These are phyloP conservation scores for Ypsolopha sequella DNA, from an alignment of 2,888 invertebrate species.

Conservation along the genomic window DNA sequence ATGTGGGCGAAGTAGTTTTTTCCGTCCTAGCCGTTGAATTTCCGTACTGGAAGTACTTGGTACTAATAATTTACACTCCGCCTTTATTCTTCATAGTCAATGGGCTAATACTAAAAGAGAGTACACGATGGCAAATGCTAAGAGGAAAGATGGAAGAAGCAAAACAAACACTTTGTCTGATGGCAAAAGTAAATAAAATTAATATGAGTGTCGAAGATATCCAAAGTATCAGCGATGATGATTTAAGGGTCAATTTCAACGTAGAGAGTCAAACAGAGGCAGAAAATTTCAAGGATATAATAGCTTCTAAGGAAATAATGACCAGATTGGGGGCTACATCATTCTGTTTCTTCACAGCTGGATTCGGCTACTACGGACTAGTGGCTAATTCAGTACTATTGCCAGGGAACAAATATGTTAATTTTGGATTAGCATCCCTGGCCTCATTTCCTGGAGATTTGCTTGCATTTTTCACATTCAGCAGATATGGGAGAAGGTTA, in stretches of 20 bases:
- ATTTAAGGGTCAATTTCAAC: constrained; percentile 33
- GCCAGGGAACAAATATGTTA: constrained; percentile 49
- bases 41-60: constrained; percentile 42
- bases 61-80: constrained; percentile 36
- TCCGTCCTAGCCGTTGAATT: constrained; percentile 41
- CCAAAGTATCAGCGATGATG: constrained; percentile 27
- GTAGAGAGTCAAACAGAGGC: constrained; percentile 35
- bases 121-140: constrained; percentile 47
- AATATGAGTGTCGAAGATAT: constrained; percentile 31
- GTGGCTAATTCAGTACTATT: constrained; percentile 39
- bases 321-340: constrained; percentile 34
- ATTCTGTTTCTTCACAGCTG: constrained; percentile 44
- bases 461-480: constrained; percentile 35
- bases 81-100: constrained; percentile 33
- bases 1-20: constrained; percentile 43
- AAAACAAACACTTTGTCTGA: constrained; percentile 30
- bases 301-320: constrained; percentile 44
- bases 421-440: constrained; percentile 38
- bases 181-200: constrained; percentile 35
- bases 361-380: constrained; percentile 46
- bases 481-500: constrained; percentile 37
- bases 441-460: constrained; percentile 49
- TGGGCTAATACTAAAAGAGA: constrained; percentile 33
- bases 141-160: constrained; percentile 36
- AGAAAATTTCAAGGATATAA: constrained; percentile 35